A percentile compares a stretch with the other conserved stretches of the same genome.
Conservation (phyloP, 2,797 vertebrate genomes). For the Lutjanus campechanus region DNA sequence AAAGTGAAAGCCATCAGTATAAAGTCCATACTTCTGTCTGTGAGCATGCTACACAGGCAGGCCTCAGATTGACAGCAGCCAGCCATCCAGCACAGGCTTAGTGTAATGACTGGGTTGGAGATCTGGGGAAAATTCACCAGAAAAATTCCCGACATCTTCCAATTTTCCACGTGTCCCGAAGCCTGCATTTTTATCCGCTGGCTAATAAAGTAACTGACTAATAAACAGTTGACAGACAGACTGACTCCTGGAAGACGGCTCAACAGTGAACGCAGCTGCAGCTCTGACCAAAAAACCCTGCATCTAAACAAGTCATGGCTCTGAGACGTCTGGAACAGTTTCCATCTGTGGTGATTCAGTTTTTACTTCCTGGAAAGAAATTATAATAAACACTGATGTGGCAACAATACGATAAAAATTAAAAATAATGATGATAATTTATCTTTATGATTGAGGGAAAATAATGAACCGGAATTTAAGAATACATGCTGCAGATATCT, state of each 20-base stretch:
- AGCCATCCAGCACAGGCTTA: constrained; percentile 60
- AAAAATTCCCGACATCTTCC: constrained; percentile 69
- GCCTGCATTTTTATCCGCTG: constrained; percentile 61
- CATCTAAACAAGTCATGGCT: constrained; percentile 36
- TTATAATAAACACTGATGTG: constrained; percentile 9
- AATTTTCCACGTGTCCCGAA: constrained; percentile 65
- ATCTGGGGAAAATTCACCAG: constrained; percentile 62
- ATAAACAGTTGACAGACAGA: constrained; percentile 74
- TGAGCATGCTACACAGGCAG: constrained; percentile 22
- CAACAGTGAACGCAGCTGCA: constrained; percentile 59
- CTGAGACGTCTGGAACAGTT: constrained; percentile 47
- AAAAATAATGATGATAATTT: background rate
- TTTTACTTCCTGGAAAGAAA: constrained; percentile 68
- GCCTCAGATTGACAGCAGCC: constrained; percentile 47
- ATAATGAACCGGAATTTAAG: background rate
- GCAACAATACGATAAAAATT: background rate
- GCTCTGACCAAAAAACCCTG: constrained; percentile 41
- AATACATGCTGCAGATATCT: background rate
- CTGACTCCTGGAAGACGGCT: constrained; percentile 55
- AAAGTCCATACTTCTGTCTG: constrained; percentile 11
- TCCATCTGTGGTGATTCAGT: constrained; percentile 62
- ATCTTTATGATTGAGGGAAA: constrained; percentile 22
- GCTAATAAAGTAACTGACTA: constrained; percentile 76
- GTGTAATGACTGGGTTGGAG: constrained; percentile 67
- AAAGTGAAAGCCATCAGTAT: background rate